A percentile compares a stretch with the other conserved stretches of the same genome.
Conservation (phyloP, 2,113 vertebrate genomes). For the Fukomys damarensis region DNA sequence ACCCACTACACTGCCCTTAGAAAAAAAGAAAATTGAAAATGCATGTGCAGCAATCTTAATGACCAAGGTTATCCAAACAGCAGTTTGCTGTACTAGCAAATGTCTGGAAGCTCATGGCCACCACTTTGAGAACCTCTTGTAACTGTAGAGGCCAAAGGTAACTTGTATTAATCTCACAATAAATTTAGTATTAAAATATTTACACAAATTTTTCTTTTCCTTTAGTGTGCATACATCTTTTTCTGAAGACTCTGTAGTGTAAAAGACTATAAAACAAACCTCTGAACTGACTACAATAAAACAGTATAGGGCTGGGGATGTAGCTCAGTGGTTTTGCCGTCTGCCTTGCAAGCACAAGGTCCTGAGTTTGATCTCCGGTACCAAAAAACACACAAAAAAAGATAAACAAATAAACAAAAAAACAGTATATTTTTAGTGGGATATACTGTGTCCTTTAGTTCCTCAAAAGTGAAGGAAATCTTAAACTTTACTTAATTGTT, state of each 20-base stretch:
- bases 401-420: too few relatives aligned
- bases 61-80: background rate
- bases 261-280: background rate
- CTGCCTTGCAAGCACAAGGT: too few relatives aligned
- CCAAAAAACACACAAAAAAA: too few relatives aligned
- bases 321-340: too few relatives aligned
- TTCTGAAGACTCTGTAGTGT: background rate
- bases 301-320: too few relatives aligned
- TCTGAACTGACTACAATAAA: background rate
- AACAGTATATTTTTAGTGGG: background rate
- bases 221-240: background rate
- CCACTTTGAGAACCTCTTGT: background rate
- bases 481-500: background rate
- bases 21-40: background rate
- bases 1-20: background rate
- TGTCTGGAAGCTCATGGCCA: background rate
- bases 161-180: background rate
- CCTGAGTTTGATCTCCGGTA: too few relatives aligned
- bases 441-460: background rate
- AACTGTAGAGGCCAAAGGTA: background rate
- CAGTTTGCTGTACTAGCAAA: background rate
- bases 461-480: background rate
- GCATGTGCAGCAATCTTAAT: background rate
- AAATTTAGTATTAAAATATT: background rate
- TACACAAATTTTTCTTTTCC: background rate